Evolutionary conservation across 2,888 invertebrate species (phyloP), one percentile per base, ranked within the genome.

Genomic region (Aquatica leii): DNA sequence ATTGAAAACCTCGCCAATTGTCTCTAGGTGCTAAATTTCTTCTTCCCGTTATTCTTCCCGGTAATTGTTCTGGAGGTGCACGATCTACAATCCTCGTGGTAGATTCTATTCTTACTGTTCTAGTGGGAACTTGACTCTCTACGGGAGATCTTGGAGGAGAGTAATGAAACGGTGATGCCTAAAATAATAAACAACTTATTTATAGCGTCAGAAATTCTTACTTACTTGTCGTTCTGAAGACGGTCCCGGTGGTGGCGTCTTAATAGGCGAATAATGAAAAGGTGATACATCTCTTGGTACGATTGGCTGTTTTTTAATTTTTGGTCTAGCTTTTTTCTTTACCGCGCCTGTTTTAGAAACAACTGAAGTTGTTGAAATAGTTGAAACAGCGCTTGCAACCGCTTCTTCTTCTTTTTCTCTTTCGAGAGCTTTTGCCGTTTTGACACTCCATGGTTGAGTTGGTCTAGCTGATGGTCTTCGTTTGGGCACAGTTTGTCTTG

Each of bases 1-100:
- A 68, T 48, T 51, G 15, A 59, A 75, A 78, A 3, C 78, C 78
- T 35, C 75, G 72, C 78, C 79, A 79, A 1, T 73, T 60, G 62
- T 79, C 79, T 34, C 66, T 67, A 0, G 78, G 78, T 4, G 71
- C 76, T 43, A 51, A 55, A 40, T 49, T 50, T 55, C 68, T 65
- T 61, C 71, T 62, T 18, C 43, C n/a, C 14, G 18, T 15, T 49
- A 37, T 12, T 20, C 35, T 58, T 24, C 37, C 35, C 0, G 61
- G 6, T 11, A 14, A 4, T n/a, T n/a, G 50, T 12, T 50, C 50
- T 4, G 50, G n/a, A 14, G 50, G 50, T n/a, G 24, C n/a, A 5
- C 12, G 1, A 9, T 46, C 46, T 3, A 18, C 18, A 1, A 46
- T 18, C 8, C 18, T 46, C n/a, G 46, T 46, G 6, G 46, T 46